Evolutionary conservation across 1,140 invertebrate genomes (phyloP), one percentile per base, ranked within the genome.

Genomic region (Papilio xuthus): DNA sequence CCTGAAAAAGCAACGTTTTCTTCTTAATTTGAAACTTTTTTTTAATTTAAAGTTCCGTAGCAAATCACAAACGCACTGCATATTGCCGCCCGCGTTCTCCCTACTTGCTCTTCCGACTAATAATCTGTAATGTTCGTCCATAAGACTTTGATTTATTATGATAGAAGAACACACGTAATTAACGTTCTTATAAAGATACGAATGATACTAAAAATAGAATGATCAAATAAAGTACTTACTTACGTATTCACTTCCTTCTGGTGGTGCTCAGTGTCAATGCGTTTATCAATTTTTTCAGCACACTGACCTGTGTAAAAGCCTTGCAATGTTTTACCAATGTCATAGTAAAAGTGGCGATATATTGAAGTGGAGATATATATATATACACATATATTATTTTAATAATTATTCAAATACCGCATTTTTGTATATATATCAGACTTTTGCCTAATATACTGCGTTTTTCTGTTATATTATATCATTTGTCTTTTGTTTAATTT

Each of bases 111-210:
- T 78, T 69, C 72, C 82, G 74, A 80, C 71, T 86, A 90, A 83
- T 81, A 91, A 86, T 78, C 69, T 83, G 80, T 87, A 83, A 81
- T 88, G 84, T 86, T 91, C 89, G 83, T 87, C 88, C 88, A 91
- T 90, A 81, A 85, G 81, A 73, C 71, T 83, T 81, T 85, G 81
- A 83, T 82, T 81, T 79, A 83, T 86, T 81, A 82, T 82, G 81
- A 82, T 82, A 82, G 79, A 79, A 77, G 77, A 86, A 80, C 77
- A 79, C 78, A 67, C 80, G 47, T 74, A 82, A 84, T 83, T 79
- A 82, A 32, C 75, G 75, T 63, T 78, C 79, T 82, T 80, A 80
- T 82, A 83, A 80, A 81, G 79, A 81, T 79, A 79, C 80, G 78
- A 81, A 81, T 74, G 78, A 76, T 83, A 81, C 67, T 85, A 82